Evolutionary conservation across 2,888 invertebrate species (phyloP).

Genomic region (Erynnis tages): DNA sequence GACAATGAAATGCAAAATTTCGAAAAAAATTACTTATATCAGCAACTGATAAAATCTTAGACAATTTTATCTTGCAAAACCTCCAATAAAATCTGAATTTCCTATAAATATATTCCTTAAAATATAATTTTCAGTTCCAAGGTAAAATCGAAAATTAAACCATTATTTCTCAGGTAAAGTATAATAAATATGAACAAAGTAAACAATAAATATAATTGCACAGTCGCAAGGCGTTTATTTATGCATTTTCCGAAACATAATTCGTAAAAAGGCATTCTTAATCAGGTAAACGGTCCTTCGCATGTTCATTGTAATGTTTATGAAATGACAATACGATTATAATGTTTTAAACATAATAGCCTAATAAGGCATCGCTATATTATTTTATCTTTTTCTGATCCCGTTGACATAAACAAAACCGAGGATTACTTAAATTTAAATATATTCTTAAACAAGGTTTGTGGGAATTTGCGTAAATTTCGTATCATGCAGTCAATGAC

Average conservation of each 20-base stretch:
- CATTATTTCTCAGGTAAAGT: neutral
- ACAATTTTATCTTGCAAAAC: too few species aligned
- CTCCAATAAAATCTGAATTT: neutral
- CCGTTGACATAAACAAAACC: neutral
- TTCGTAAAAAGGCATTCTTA: conserved; percentile 2
- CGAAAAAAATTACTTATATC: too few species aligned
- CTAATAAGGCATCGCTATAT: conserved; percentile 11
- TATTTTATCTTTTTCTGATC: conserved; percentile 4
- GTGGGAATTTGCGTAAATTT: conserved; percentile 20
- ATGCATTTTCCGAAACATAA: neutral
- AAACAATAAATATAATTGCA: conserved; percentile 5
- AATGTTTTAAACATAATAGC: conserved; percentile 11
- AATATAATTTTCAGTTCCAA: neutral
- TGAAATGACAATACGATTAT: conserved; percentile 1
- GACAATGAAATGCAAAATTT: too few species aligned
- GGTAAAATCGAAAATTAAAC: neutral
- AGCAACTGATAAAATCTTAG: too few species aligned
- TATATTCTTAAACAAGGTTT: conserved; percentile 26
- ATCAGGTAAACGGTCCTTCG: neutral
- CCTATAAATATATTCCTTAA: neutral
- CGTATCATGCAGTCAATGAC: conserved; percentile 26
- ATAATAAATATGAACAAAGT: neutral
- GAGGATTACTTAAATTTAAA: conserved; percentile 9
- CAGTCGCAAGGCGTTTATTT: neutral
- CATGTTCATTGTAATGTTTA: conserved; percentile 10